Conservation (phyloP, 1,140 invertebrate species). For the Hyposmocoma kahamanoa region DNA sequence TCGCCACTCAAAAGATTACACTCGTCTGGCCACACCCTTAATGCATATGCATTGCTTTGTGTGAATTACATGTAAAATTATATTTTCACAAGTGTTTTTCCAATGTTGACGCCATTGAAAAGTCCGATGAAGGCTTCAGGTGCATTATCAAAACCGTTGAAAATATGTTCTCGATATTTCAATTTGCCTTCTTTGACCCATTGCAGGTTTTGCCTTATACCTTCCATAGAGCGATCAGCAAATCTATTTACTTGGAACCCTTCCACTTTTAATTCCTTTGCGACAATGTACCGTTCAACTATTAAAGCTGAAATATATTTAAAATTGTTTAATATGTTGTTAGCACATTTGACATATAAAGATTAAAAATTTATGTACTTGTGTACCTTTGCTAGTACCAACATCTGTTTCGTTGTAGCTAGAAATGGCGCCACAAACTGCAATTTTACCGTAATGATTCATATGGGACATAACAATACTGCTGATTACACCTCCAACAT, state of each 20-base stretch:
- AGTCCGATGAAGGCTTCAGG: constrained; percentile 77
- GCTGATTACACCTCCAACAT: constrained; percentile 80
- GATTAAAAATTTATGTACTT: too few relatives aligned
- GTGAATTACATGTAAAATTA: too few relatives aligned
- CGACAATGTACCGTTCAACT: constrained; percentile 69
- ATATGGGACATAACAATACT: constrained; percentile 75
- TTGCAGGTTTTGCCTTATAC: constrained; percentile 74
- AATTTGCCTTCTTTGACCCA: constrained; percentile 77
- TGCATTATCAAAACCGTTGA: constrained; percentile 79
- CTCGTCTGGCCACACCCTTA: too few relatives aligned
- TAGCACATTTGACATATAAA: too few relatives aligned
- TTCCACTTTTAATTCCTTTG: constrained; percentile 76
- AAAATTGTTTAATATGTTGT: too few relatives aligned
- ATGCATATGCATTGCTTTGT: too few relatives aligned
- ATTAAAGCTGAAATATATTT: constrained; percentile 58
- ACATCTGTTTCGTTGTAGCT: constrained; percentile 67
- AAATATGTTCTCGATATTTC: constrained; percentile 76
- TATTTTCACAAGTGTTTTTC: constrained; percentile 78
- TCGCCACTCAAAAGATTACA: too few relatives aligned
- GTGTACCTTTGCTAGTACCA: constrained; percentile 45
- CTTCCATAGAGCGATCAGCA: constrained; percentile 70
- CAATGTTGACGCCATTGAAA: constrained; percentile 76
- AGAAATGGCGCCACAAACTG: constrained; percentile 78
- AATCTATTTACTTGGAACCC: constrained; percentile 75
- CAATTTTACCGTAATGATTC: constrained; percentile 74